These are phyloP conservation scores for rat (Rattus norvegicus) DNA, from an alignment of 2,113 vertebrate genomes.

Conservation along the genomic window GRCr8 NC_086039.1:144032001-144032500, in stretches of 20 bases:
- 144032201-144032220: background rate
- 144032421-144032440: background rate
- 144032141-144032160: background rate
- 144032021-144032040: background rate
- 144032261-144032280: background rate
- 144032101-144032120: background rate
- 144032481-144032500: background rate
- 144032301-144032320: background rate
- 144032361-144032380: background rate
- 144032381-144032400: background rate
- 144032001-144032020: background rate
- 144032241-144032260: background rate
- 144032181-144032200: background rate
- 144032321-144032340: background rate
- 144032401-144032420: background rate
- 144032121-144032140: background rate
- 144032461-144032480: background rate
- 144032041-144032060: background rate
- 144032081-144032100: background rate
- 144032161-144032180: background rate
- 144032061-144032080: background rate
- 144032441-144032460: slow-evolving; percentile 32
- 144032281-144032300: background rate
- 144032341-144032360: background rate
- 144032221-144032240: background rate